These are phyloP conservation scores for Ormia ochracea DNA, from an alignment of 2,888 invertebrate species.

Conservation along the genomic window DNA sequence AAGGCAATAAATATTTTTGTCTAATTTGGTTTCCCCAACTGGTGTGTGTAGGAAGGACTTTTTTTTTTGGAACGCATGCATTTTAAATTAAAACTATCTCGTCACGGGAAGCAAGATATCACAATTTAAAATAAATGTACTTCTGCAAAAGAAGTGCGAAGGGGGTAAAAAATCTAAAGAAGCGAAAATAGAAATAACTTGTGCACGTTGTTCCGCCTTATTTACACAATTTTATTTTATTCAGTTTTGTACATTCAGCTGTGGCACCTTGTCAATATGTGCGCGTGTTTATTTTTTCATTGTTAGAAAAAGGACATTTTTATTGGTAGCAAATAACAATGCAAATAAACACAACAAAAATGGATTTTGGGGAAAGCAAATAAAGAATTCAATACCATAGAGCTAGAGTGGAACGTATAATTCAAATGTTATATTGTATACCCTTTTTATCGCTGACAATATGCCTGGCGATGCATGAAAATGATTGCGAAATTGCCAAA, in stretches of 20 bases:
- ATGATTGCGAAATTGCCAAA: background rate
- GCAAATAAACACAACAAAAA: background rate
- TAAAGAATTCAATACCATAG: background rate
- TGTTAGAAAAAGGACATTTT: background rate
- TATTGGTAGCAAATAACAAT: conserved; percentile 3
- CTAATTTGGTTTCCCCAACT: no score
- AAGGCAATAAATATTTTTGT: no score
- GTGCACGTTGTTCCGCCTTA: background rate
- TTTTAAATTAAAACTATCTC: no score
- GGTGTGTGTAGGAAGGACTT: no score
- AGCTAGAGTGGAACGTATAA: background rate
- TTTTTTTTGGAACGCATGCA: no score
- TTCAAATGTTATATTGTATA: background rate
- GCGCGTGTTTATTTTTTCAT: background rate
- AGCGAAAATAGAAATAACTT: background rate
- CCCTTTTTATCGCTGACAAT: background rate
- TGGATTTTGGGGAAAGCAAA: background rate
- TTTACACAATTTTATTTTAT: background rate
- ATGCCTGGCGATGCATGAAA: conserved; percentile 30
- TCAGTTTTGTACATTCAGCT: background rate
- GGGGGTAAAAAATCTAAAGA: background rate
- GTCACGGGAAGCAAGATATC: no score
- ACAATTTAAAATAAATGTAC: no score
- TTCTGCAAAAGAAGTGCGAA: no score
- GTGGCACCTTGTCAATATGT: background rate